Base-by-base conservation (phyloP, 2,797 vertebrate species). In the Chelonia mydas region DNA sequence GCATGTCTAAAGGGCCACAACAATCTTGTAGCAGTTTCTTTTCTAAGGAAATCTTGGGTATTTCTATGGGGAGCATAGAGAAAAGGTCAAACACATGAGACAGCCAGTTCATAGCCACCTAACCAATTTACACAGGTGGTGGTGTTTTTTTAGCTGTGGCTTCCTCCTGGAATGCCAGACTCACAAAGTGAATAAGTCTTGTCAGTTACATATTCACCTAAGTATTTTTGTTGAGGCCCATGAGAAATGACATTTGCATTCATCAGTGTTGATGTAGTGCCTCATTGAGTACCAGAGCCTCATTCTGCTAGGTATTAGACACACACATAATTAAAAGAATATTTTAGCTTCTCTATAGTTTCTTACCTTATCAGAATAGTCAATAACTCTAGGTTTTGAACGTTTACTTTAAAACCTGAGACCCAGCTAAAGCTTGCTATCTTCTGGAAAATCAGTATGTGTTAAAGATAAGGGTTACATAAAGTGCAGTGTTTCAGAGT, bases 121-220 rank as follows among this genome's bases (percentile, higher is more conserved):
- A 21, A 45, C 21, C 49, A 23, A 49, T 87, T 65, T 51, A 79
- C 27, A 23, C 2, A 16, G 37, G 27, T 37, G 19, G 7, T 19
- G 6, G 2, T 61, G 6, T 1, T 23, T 49, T 59, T n/a, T 33
- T 11, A 49, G 49, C 55, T 76, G 51, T 41, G 54, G 17, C 23
- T 80, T 77, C 59, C 47, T 79, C 10, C 21, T 10, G n/a, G 47
- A 80, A 79, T 16, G 21, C 5, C 50, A 21, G n/a, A 37, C 21
- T n/a, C 25, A 50, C 54, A 78, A 28, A 79, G 47, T 51, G 74
- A 61, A 8, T 41, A 0, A 7, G 0, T 7, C 2, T 3, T 49
- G 33, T 45, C 83, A 74, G 3, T 5, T 28, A 88, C 23, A 31
- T 85, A 28, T 33, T 94, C 31, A 49, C 72, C 95, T 84, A 76